Percentiles rank a stretch among this genome's conserved stretches.
Evolutionary conservation across 2,113 vertebrate species (phyloP).

Genomic region (Melanotaenia duboulayi): DNA sequence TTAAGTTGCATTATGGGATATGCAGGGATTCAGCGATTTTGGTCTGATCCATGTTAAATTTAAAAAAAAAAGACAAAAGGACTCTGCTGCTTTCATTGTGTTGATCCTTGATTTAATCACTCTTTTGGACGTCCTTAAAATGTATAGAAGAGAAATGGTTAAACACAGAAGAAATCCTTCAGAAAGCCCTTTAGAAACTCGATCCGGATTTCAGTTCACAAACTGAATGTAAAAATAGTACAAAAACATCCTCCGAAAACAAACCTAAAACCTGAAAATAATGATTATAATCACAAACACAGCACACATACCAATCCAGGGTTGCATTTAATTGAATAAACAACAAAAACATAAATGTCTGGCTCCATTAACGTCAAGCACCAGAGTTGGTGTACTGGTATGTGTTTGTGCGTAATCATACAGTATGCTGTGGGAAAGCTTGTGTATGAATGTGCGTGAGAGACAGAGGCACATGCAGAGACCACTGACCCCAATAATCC

Average conservation of each 20-base stretch:
- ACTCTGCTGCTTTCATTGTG: not conserved
- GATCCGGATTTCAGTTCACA: too few relatives aligned
- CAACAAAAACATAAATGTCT: conserved; percentile 13
- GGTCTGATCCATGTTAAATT: not conserved
- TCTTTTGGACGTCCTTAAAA: not conserved
- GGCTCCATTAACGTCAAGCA: conserved; percentile 13
- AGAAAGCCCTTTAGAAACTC: not conserved
- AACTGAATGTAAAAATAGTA: not conserved
- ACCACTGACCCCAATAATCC: conserved; percentile 79
- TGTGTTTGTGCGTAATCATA: conserved; percentile 23
- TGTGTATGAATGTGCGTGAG: conserved; percentile 24
- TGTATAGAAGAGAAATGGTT: not conserved
- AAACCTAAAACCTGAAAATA: conserved; percentile 3
- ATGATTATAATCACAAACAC: not conserved
- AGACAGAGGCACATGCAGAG: conserved; percentile 35
- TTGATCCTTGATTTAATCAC: not conserved
- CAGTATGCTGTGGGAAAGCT: conserved; percentile 30
- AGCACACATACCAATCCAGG: not conserved
- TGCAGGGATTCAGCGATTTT: not conserved
- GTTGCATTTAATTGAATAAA: conserved; percentile 24
- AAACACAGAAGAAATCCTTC: not conserved
- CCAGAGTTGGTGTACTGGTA: conserved; percentile 18
- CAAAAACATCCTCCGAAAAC: not conserved
- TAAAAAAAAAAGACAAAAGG: not conserved
- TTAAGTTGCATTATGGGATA: conserved; percentile 11